Percentiles rank a stretch among this genome's conserved stretches.
Evolutionary conservation across 2,113 vertebrate genomes (phyloP).

Genomic region (Semicossyphus pulcher): DNA sequence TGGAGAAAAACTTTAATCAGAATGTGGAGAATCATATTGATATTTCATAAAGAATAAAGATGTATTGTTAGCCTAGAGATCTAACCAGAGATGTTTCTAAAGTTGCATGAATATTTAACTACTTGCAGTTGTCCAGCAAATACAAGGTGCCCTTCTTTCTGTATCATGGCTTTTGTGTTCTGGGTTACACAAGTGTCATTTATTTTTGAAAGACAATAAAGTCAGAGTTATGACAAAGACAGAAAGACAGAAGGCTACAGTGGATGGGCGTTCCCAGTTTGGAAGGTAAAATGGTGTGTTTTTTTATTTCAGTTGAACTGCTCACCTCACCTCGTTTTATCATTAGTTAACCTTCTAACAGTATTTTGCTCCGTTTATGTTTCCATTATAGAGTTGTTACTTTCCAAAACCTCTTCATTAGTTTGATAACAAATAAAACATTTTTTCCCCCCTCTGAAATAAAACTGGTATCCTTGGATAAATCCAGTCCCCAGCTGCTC

Average conservation of each 20-base stretch:
- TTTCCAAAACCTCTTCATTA: conserved; percentile 81
- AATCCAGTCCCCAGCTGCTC: not conserved
- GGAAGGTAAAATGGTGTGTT: conserved; percentile 80
- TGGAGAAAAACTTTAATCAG: conserved; percentile 78
- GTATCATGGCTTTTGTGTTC: conserved; percentile 86
- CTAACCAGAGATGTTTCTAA: conserved; percentile 95
- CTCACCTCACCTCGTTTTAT: conserved; percentile 81
- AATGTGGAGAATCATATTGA: conserved; percentile 85
- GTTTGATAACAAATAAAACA: conserved; percentile 93
- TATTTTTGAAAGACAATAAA: conserved; percentile 83
- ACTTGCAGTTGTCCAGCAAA: conserved; percentile 75
- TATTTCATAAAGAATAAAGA: conserved; percentile 91
- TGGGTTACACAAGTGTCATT: conserved; percentile 83
- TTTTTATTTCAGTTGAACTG: conserved; percentile 73
- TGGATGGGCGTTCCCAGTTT: conserved; percentile 84
- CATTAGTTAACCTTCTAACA: conserved; percentile 67
- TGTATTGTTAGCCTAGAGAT: conserved; percentile 95
- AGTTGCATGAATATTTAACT: conserved; percentile 93
- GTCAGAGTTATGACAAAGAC: conserved; percentile 83
- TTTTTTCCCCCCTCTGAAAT: conserved; percentile 54
- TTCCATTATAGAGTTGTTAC: conserved; percentile 78
- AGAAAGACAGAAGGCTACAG: conserved; percentile 74
- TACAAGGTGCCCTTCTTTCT: conserved; percentile 86
- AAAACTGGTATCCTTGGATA: conserved; percentile 35
- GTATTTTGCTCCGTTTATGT: conserved; percentile 63